Evolutionary conservation across 2,888 invertebrate genomes (phyloP).

Genomic region (Xestia c-nigrum): DNA sequence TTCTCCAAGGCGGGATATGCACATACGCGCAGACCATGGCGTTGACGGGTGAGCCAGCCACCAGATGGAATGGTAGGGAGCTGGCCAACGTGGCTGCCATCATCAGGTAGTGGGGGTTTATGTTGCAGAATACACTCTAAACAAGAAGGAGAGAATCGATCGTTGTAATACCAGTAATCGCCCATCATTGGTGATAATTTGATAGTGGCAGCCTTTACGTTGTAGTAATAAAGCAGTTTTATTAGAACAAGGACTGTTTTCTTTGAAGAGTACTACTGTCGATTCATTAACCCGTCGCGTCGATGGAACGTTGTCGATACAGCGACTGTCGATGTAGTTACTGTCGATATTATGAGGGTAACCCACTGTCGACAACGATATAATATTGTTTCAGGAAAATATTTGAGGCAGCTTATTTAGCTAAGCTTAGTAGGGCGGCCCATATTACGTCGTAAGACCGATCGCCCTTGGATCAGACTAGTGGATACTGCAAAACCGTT

Average conservation of each 20-base stretch:
- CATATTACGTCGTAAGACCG: not conserved
- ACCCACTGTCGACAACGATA: not conserved
- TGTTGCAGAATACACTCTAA: constrained; percentile 74
- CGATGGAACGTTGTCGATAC: too few species aligned
- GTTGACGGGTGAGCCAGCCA: constrained; percentile 77
- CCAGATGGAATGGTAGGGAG: constrained; percentile 80
- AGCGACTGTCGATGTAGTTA: too few species aligned
- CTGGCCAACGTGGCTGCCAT: constrained; percentile 77
- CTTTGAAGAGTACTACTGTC: not conserved
- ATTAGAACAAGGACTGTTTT: not conserved
- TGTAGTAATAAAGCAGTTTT: not conserved
- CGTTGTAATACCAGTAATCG: not conserved
- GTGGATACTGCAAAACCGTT: not conserved
- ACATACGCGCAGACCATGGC: constrained; percentile 81
- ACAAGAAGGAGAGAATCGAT: not conserved
- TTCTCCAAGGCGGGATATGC: constrained; percentile 79
- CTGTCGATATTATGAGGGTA: too few species aligned
- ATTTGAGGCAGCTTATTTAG: not conserved
- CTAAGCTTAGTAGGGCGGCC: not conserved
- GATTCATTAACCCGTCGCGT: too few species aligned
- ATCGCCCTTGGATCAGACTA: not conserved
- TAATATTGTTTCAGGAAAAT: not conserved
- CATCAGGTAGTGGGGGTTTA: constrained; percentile 83
- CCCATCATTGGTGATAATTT: not conserved
- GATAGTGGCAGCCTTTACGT: not conserved